These are phyloP conservation scores for Vireo griseus DNA, from an alignment of 2,797 vertebrate species.

Conservation along the genomic window DNA sequence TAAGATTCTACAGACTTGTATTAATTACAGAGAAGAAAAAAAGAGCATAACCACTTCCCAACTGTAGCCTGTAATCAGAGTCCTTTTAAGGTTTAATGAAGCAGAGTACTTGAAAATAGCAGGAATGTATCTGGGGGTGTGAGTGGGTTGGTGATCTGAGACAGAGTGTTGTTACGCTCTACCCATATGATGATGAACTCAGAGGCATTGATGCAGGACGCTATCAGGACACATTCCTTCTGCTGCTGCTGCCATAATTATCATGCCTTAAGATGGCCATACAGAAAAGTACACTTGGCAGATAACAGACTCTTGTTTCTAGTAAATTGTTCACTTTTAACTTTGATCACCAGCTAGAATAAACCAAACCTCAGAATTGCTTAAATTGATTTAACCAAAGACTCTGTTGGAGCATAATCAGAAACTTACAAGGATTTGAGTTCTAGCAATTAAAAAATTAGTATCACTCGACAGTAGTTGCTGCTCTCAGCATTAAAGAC, in stretches of 20 bases:
- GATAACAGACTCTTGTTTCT: background rate
- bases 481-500: background rate
- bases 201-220: background rate
- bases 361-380: background rate
- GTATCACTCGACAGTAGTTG: background rate
- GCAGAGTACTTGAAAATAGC: slow-evolving; percentile 11
- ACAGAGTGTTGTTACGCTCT: background rate
- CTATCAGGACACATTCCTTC: background rate
- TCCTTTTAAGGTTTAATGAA: slow-evolving; percentile 52
- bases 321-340: background rate
- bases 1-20: background rate
- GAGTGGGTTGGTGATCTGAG: background rate
- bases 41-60: background rate
- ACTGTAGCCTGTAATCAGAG: background rate
- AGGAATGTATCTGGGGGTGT: background rate
- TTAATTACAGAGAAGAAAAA: background rate
- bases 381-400: background rate
- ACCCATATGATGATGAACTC: background rate
- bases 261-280: background rate
- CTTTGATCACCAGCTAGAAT: background rate
- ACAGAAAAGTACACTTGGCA: background rate
- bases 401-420: background rate
- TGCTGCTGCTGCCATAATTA: background rate
- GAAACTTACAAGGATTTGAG: background rate
- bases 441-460: background rate